A percentile compares a stretch with the other conserved stretches of the same genome.
These are phyloP conservation scores for Casuarius casuarius DNA, from an alignment of 2,113 vertebrate species.

Conservation along the genomic window DNA sequence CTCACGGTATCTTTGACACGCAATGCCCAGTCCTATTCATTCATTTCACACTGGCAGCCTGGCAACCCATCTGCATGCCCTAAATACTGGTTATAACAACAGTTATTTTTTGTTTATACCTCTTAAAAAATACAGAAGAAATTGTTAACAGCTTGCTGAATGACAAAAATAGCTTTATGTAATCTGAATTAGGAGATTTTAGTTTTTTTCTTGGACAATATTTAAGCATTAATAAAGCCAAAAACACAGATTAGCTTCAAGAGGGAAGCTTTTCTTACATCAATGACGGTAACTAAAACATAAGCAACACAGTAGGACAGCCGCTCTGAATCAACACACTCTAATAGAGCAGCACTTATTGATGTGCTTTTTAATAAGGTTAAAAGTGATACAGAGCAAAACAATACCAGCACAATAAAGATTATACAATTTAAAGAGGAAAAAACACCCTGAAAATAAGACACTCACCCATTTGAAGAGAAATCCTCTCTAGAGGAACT, in stretches of 20 bases:
- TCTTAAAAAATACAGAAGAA: not conserved
- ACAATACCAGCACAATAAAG: not conserved
- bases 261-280: not conserved
- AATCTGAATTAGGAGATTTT: not conserved
- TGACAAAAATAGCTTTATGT: not conserved
- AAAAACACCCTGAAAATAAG: not conserved
- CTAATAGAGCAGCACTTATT: not conserved
- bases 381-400: not conserved
- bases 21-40: fast-evolving
- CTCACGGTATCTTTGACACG: not conserved
- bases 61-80: too few species aligned
- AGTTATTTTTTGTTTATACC: not conserved
- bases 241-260: not conserved
- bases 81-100: not conserved
- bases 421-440: not conserved
- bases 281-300: not conserved
- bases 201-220: not conserved
- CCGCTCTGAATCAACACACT: not conserved
- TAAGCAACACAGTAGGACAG: not conserved
- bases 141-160: fast-evolving
- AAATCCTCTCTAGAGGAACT: not conserved
- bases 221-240: not conserved
- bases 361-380: constrained; percentile 47
- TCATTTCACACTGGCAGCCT: not conserved
- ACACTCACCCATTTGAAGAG: not conserved